A percentile compares a stretch with the other conserved stretches of the same genome.
phyloP scores from a whole-genome alignment of 2,113 vertebrate genomes.

The Oxyura jamaicensis region DNA sequence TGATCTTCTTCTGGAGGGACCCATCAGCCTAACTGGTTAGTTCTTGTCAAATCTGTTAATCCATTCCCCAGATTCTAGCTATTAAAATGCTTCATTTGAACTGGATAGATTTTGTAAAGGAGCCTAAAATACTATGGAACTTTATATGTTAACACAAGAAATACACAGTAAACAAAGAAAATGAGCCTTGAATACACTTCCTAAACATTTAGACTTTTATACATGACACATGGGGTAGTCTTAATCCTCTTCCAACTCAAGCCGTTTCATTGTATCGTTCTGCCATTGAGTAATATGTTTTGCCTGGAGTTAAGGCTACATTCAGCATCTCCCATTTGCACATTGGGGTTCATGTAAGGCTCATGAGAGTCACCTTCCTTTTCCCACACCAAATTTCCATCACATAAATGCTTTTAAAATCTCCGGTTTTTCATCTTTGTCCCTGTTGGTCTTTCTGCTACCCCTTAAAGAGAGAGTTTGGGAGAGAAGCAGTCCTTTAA shows the following conservation, averaged over 20 bases:
- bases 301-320: background rate
- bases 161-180: background rate
- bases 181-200: background rate
- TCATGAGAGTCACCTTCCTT: background rate
- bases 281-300: background rate
- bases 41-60: background rate
- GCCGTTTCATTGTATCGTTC: background rate
- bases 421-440: background rate
- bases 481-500: background rate
- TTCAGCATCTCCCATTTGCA: background rate
- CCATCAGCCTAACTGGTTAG: background rate
- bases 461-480: background rate
- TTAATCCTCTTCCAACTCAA: background rate
- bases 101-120: background rate
- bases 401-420: background rate
- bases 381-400: background rate
- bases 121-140: background rate
- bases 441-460: background rate
- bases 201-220: background rate
- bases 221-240: fast-evolving
- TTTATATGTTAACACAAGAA: background rate
- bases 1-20: background rate
- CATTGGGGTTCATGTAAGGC: background rate
- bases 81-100: background rate
- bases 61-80: background rate